These are phyloP conservation scores for Caenorhabditis elegans DNA, from an alignment of 1,140 invertebrate species.

Conservation along the genomic window DNA sequence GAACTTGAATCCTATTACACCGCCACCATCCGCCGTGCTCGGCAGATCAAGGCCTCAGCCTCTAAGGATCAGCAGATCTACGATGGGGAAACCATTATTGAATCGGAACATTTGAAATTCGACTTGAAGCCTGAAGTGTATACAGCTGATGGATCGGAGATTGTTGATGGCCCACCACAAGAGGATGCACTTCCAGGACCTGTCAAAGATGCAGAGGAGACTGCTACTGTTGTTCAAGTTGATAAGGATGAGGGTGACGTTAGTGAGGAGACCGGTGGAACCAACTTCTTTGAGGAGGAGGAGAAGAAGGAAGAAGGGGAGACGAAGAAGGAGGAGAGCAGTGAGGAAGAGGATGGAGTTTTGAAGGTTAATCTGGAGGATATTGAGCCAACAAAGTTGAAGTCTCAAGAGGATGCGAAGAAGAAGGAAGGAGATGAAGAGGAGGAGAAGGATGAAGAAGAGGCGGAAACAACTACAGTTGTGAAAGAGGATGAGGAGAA, in stretches of 20 bases:
- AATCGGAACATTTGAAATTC: conserved; percentile 45
- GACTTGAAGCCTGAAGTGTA: conserved; percentile 43
- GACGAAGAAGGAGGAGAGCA: background rate
- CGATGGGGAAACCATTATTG: conserved; percentile 34
- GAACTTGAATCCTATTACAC: conserved; percentile 36
- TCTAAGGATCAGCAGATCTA: conserved; percentile 41
- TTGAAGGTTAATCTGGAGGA: conserved; percentile 9
- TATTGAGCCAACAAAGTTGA: conserved; percentile 15
- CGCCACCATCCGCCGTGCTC: conserved; percentile 3
- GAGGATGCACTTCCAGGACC: background rate
- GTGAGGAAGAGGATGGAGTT: conserved; percentile 17
- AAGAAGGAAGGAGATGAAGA: background rate
- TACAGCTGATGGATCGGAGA: background rate
- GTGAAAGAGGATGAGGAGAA: conserved; percentile 16
- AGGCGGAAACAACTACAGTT: background rate
- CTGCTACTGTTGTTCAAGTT: background rate
- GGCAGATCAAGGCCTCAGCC: conserved; percentile 30
- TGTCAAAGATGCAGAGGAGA: background rate
- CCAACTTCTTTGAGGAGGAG: conserved; percentile 22
- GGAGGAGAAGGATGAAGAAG: background rate
- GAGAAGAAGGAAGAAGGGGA: conserved; percentile 17
- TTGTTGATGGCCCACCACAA: background rate
- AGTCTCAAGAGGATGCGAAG: conserved; percentile 10
- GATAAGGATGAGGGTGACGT: conserved; percentile 16
- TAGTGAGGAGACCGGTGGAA: background rate